Evolutionary conservation across 2,113 vertebrate species (phyloP), one percentile per base, ranked within the genome.

Genomic region (Rhinoderma darwinii): DNA sequence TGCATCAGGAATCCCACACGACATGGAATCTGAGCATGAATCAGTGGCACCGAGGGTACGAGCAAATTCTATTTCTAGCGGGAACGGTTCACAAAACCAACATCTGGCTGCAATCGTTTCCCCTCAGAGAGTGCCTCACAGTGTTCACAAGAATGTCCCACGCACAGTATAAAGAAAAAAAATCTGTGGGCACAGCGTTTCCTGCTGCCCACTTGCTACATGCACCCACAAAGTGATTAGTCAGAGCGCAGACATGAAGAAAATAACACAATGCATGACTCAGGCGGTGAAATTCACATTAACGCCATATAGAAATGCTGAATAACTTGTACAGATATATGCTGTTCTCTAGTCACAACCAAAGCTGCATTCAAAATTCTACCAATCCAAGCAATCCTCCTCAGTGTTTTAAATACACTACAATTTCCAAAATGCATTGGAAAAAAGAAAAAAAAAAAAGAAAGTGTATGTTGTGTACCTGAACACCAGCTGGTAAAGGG

Each of bases 181-280:
- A 41, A 35, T 35, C 56, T n/a, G 30, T 37, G 51, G 70, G 50
- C 5, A 47, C 44, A 18, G 76, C 5, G 20, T 12, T 75, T 59
- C 68, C 83, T 56, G 51, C 70, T 30, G 83, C 68, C 70, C 70
- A 75, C 50, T 15, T 9, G n/a, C 14, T 15, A n/a, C 41, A 77
- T 8, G n/a, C 51, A 30, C 37, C 54, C 78, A 81, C 54, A 27
- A 72, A 20, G 17, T 7, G 39, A 56, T 61, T 51, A 47, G 27
- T 78, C 77, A 32, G n/a, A 50, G 5, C 15, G 22, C 73, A n/a
- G 73, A 14, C 12, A 22, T 5, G 41, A 75, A 7, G 25, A 44
- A 44, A 15, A 74, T 20, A 43, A 9, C 17, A 25, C 20, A 41
- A 37, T 4, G 68, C 37, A 9, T 22, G 68, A 66, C 2, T n/a